These are phyloP conservation scores for Himalopsyche phryganea DNA, from an alignment of 1,140 invertebrate genomes.

Conservation along the genomic window DNA sequence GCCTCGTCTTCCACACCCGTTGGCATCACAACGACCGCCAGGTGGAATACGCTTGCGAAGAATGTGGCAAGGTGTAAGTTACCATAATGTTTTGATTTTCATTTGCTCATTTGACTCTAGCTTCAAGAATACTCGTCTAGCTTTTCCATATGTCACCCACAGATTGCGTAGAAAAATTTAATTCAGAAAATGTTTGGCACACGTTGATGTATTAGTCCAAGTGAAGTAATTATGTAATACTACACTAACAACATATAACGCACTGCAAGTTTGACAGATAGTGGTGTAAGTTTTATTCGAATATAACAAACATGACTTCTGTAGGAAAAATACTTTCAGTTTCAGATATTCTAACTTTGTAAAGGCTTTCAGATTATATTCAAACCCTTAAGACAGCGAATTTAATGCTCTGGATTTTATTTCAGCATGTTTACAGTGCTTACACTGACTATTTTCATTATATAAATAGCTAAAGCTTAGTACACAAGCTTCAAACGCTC, in stretches of 20 bases:
- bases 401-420: no score
- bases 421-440: no score
- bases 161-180: background rate
- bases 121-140: background rate
- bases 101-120: background rate
- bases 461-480: no score
- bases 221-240: background rate
- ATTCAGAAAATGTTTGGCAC: background rate
- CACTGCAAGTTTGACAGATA: no score
- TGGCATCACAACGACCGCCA: background rate
- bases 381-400: no score
- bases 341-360: no score
- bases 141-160: background rate
- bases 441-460: no score
- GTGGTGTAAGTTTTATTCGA: no score
- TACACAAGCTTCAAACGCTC: no score
- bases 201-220: background rate
- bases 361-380: no score
- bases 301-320: no score
- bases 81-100: conserved; percentile 2
- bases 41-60: background rate
- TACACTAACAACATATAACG: background rate
- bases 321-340: no score
- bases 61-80: conserved; percentile 2
- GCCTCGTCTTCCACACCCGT: background rate